Evolutionary conservation across 2,797 vertebrate genomes (phyloP), one percentile per base, ranked within the genome.

Genomic region (Pseudochaenichthys georgianus): DNA sequence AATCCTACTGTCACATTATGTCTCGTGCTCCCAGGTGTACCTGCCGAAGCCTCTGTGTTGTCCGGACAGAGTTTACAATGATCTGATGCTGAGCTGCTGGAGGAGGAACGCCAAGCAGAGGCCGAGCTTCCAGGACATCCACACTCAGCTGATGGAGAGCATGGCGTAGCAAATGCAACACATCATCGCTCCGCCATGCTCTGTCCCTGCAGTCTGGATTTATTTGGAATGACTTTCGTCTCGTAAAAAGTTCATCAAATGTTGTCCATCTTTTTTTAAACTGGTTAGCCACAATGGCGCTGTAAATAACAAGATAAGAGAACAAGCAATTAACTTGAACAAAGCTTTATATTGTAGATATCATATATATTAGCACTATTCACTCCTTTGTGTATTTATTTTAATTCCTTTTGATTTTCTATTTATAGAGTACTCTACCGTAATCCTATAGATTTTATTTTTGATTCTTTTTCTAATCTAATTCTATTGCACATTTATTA

Each of bases 51-150:
- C 98, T 38, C 54, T 77, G 4, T 93, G 95, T 51, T 99, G 98
- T 82, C 96, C 97, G 1, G 96, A 98, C 28, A 82, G 87, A 53
- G 88, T 98, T 83, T 99, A 98, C 93, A 96, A 93, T 74, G 77
- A 93, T 31, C 93, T 99, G 84, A 99, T 99, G 98, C 94, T 97
- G 74, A 96, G 95, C 90, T 98, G 97, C 92, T 99, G 98, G 97
- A 95, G 92, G 91, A 96, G 97, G 86, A 98, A 98, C 31, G 95
- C 97, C 81, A 98, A 97, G 89, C 95, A 97, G 59, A 95, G 98
- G 21, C 97, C 97, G 4, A 96, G 95, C 43, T 99, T 99, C 90
- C 96, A 96, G 85, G 96, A 98, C 63, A 97, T 99, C 75, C 95
- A 98, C 70, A 77, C 87, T 76, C 92, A 94, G 81, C 95, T 99